Evolutionary conservation across 35 echinoderm and acorn worm species (phyloP).

Genomic region (Lytechinus pictus): DNA sequence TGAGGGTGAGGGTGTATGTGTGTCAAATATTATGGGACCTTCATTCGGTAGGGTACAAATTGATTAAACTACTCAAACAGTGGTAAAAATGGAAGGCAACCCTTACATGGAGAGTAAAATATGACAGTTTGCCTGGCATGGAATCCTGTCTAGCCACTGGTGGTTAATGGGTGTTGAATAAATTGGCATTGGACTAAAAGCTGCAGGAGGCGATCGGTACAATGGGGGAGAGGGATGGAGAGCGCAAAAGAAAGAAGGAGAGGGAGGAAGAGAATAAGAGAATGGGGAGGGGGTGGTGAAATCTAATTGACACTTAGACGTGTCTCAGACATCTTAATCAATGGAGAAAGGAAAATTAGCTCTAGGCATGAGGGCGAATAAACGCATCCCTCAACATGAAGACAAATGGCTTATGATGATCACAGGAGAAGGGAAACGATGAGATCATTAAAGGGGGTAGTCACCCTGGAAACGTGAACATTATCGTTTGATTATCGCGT

Average conservation of each 20-base stretch:
- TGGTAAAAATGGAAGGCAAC: too few relatives aligned
- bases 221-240: neutral
- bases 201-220: neutral
- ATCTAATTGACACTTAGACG: neutral
- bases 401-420: neutral
- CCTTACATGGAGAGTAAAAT: too few relatives aligned
- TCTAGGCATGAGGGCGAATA: neutral
- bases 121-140: too few relatives aligned
- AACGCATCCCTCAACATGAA: neutral
- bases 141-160: too few relatives aligned
- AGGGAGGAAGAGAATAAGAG: neutral
- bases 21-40: too few relatives aligned
- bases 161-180: neutral
- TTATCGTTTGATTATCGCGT: too few relatives aligned
- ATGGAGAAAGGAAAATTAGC: neutral
- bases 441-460: neutral
- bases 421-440: neutral
- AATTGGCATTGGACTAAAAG: neutral
- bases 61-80: too few relatives aligned
- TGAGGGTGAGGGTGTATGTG: too few relatives aligned
- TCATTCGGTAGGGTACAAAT: too few relatives aligned
- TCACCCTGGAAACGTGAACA: too few relatives aligned
- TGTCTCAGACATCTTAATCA: neutral
- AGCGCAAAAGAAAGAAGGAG: neutral
- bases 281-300: too few relatives aligned